phyloP scores from a whole-genome alignment of 2,113 vertebrate species.

The Camelus bactrianus region DNA sequence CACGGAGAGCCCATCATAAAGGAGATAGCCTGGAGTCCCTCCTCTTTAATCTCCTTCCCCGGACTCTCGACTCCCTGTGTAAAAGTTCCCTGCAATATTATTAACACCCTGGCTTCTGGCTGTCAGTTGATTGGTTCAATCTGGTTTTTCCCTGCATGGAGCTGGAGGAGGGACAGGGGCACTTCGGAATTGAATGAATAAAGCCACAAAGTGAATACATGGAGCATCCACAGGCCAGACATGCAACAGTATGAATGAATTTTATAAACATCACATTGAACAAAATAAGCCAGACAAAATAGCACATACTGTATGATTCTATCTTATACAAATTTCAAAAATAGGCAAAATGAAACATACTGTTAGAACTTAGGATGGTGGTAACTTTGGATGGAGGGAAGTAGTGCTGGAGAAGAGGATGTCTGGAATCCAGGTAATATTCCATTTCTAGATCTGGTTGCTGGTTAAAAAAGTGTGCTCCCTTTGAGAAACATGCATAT shows the following conservation, averaged over 20 bases:
- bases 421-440: not conserved
- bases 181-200: not conserved
- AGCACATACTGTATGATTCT: not conserved
- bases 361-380: not conserved
- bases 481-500: not conserved
- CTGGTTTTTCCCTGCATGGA: not conserved
- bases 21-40: not conserved
- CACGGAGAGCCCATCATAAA: not conserved
- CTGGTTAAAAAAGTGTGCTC: not conserved
- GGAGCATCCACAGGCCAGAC: not conserved
- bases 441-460: not conserved
- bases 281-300: conserved; percentile 24
- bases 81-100: not conserved
- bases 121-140: not conserved
- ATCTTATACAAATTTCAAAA: conserved; percentile 35
- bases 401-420: not conserved
- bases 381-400: not conserved
- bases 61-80: not conserved
- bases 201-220: not conserved
- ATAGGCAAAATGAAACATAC: not conserved
- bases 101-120: not conserved
- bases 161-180: not conserved
- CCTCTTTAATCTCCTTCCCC: not conserved
- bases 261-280: not conserved
- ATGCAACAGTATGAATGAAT: not conserved